A percentile compares a stretch with the other conserved stretches of the same genome.
Evolutionary conservation across 2,113 vertebrate genomes (phyloP).

Genomic region (Bubo bubo): DNA sequence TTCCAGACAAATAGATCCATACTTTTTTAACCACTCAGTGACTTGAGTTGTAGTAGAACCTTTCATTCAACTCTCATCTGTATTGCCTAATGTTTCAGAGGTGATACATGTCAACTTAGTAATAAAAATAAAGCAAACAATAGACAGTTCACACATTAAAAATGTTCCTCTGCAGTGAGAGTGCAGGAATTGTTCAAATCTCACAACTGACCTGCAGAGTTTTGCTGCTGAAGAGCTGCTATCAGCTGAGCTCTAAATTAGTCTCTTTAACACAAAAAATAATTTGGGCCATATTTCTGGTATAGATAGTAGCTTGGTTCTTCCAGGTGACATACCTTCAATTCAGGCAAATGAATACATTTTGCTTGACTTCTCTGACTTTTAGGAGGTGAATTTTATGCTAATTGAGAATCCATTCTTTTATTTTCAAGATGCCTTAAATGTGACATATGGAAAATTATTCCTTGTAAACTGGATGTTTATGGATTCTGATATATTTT

Average conservation of each 20-base stretch:
- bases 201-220: not conserved
- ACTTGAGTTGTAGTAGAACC: not conserved
- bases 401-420: not conserved
- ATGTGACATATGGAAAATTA: not conserved
- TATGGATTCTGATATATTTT: not conserved
- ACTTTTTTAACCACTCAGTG: not conserved
- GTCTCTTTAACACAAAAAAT: not conserved
- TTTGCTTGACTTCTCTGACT: not conserved
- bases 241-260: not conserved
- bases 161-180: not conserved
- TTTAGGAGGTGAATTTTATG: not conserved
- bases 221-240: not conserved
- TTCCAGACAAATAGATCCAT: not conserved
- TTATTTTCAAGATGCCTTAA: not conserved
- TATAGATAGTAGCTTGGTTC: not conserved
- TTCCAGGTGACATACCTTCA: not conserved
- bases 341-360: not conserved
- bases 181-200: not conserved
- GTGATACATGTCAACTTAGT: not conserved
- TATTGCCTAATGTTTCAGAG: conserved; percentile 1
- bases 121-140: conserved; percentile 30
- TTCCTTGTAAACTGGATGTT: not conserved
- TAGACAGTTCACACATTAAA: not conserved
- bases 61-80: not conserved
- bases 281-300: accelerated